Evolutionary conservation across 1,140 invertebrate species (phyloP), one percentile per base, ranked within the genome.

Genomic region (Arion vulgaris): DNA sequence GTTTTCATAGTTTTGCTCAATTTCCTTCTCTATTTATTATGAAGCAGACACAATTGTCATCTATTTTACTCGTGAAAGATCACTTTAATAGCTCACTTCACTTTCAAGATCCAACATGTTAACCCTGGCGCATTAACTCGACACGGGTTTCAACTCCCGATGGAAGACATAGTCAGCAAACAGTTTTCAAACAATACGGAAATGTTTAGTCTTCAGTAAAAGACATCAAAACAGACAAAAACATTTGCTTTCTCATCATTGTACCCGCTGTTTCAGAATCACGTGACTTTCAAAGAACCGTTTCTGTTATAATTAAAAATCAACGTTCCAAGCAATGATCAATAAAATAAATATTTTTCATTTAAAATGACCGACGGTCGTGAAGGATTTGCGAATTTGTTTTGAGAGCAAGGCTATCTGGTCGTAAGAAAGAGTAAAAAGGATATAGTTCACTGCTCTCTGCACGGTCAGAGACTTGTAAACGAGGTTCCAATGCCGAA

Each of bases 241-340:
- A 28, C 57, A 38, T n/a, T 36, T n/a, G 26, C 5, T 32, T 28
- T 53, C 17, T 17, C 76, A 23, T 53, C 36, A 51, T 9, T 79
- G 19, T 73, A 1, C 23, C 41, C 71, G 38, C n/a, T 26, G 4
- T 45, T 28, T 39, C 71, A 1, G 36, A n/a, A 73, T 73, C 36
- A 73, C 71, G 36, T 39, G 49, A 66, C n/a, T 41, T 69, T 66
- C 5, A 80, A 80, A 80, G 66, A 80, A 80, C 36, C 66, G 62
- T 71, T 80, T 80, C 78, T 66, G 68, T n/a, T 26, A 80, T 80
- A 80, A 80, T 80, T 80, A 80, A 80, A 80, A 80, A 80, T 41
- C 78, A 80, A 80, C 78, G 71, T 80, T 32, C 19, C 78, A 4
- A 49, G 76, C 5, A 23, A 23, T 41, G 78, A 80, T 80, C 78